A percentile compares a stretch with the other conserved stretches of the same genome.
phyloP scores from a whole-genome alignment of 2,113 vertebrate species.

The Capreolus pygargus region DNA sequence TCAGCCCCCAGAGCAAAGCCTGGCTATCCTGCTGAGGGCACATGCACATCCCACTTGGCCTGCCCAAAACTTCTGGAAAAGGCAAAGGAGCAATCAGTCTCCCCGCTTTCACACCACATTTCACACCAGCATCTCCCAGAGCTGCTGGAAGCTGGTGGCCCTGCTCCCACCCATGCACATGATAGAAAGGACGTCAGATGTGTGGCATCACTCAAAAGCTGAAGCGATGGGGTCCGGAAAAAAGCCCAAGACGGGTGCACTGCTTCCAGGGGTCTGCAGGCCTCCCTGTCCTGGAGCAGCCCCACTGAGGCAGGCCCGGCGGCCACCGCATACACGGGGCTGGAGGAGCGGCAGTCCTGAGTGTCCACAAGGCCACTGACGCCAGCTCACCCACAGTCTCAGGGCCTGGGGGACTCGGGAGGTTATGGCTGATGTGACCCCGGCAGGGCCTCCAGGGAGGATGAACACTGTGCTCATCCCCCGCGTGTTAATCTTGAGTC shows the following conservation, averaged over 20 bases:
- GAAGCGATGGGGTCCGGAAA: background rate
- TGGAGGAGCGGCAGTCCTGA: rapidly evolving
- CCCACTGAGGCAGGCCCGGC: background rate
- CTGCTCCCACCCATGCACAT: background rate
- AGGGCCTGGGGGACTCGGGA: background rate
- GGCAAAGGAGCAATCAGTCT: background rate
- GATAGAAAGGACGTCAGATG: background rate
- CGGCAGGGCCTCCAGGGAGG: background rate
- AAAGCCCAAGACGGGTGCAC: rapidly evolving
- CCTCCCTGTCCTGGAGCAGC: background rate
- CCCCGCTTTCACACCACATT: background rate
- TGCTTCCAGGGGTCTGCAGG: background rate
- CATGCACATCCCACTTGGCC: background rate
- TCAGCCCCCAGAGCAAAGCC: background rate
- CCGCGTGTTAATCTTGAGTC: background rate
- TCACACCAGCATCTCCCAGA: background rate
- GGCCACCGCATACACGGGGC: rapidly evolving
- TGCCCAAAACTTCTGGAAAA: background rate
- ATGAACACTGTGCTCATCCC: background rate
- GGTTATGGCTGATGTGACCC: background rate
- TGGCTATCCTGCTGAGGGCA: too few species aligned
- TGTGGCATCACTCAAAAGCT: constrained; percentile 44
- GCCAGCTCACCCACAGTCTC: background rate
- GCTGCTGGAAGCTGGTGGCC: constrained; percentile 30
- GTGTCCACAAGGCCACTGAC: rapidly evolving